These are phyloP conservation scores for Ametastegia equiseti DNA, from an alignment of 2,888 invertebrate species.

Conservation along the genomic window DNA sequence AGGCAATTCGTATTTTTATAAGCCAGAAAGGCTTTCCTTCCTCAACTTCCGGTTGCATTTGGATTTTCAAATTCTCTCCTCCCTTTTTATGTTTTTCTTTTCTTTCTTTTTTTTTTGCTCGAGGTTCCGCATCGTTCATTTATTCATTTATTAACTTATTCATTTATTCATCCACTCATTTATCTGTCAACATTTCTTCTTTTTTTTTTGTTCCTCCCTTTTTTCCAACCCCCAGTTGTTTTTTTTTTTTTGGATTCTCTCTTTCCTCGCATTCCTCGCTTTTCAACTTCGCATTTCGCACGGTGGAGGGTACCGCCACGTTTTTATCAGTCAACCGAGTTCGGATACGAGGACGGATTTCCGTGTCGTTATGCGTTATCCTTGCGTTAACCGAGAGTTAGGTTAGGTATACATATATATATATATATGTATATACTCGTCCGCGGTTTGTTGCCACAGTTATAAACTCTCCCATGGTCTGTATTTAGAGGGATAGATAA, in stretches of 20 bases:
- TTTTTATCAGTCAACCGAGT: constrained; percentile 40
- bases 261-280: neutral
- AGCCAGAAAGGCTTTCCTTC: constrained; percentile 23
- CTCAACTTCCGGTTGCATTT: constrained; percentile 4
- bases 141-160: constrained; percentile 3
- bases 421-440: no score
- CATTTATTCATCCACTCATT: neutral
- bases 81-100: neutral
- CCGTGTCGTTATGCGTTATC: constrained; percentile 40
- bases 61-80: neutral
- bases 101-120: neutral
- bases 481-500: constrained; percentile 14
- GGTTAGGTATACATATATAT: neutral
- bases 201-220: neutral
- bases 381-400: constrained; percentile 21
- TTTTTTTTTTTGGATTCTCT: neutral
- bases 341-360: constrained; percentile 42
- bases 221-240: constrained; percentile 13
- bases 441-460: constrained; percentile 2
- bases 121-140: neutral
- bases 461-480: constrained; percentile 21
- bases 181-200: neutral
- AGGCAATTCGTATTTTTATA: constrained; percentile 39
- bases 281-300: constrained; percentile 14
- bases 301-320: neutral